Evolutionary conservation across 2,113 vertebrate species (phyloP), one percentile per base, ranked within the genome.

Genomic region (Misgurnus mizolepis): DNA sequence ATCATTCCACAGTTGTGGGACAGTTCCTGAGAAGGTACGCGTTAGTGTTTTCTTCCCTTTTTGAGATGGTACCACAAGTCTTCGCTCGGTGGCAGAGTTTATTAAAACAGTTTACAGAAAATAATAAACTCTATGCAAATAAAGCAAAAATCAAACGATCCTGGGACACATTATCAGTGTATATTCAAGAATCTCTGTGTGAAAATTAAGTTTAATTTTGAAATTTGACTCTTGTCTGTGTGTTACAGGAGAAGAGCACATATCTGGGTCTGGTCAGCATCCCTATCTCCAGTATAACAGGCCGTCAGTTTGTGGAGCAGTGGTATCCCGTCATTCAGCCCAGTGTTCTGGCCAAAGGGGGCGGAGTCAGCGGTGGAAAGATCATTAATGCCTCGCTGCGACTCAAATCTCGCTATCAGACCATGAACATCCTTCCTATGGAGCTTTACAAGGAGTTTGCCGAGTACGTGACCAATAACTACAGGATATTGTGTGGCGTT

Each of bases 381-480:
- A 93, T 95, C 4, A 95, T 96, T 3, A 98, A 96, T 10, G 96
- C 96, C 0, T 97, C 97, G 0, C 89, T 98, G 4, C 91, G 97
- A 0, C 92, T 99, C 86, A 99, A 99, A 80, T 96, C 96, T 2
- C 95, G 97, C 53, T 98, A 97, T 90, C 97, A 98, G 93, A 97
- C 95, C 11, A 98, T 99, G 97, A 98, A 95, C 90, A 99, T 99
- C 91, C 93, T 98, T n/a, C 97, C 97, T 47, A 99, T 98, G 95
- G 97, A 99, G 93, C 94, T 98, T 64, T 98, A 99, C 88, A 99
- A 99, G 86, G 97, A 98, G 91, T 98, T 99, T 7, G 97, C 97
- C 0, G 97, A 99, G 91, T 99, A 97, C 14, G 95, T 97, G 67
- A 99, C 97, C 89, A 98, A 97, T 90, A 98, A 98, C 78, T 98